Evolutionary conservation across 23 tunicate genomes (phyloP).

Genomic region (Trididemnum miniatum): DNA sequence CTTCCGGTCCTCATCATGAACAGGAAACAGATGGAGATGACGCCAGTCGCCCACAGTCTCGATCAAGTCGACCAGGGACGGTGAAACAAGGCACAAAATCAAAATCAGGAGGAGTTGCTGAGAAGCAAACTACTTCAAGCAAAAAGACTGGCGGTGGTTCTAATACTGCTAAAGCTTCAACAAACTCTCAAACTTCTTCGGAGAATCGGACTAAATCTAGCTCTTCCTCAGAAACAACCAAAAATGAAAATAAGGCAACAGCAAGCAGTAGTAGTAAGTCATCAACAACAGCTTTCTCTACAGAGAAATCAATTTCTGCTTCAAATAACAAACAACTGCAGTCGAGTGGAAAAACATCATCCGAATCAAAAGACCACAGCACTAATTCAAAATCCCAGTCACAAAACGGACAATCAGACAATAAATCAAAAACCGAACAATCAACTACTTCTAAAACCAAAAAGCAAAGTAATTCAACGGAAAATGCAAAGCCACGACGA

Average conservation of each 20-base stretch:
- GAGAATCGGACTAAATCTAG: not conserved
- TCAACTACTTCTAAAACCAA: too few relatives aligned
- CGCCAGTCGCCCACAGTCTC: constrained; percentile 13
- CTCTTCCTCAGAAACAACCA: not conserved
- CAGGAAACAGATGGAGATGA: constrained; percentile 8
- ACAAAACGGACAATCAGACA: not conserved
- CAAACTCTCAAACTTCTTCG: not conserved
- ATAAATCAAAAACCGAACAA: too few relatives aligned
- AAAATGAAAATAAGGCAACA: not conserved
- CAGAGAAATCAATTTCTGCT: not conserved
- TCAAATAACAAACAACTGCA: not conserved
- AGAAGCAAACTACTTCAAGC: not conserved
- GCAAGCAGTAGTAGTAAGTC: not conserved
- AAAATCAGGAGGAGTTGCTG: not conserved
- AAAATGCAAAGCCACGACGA: too few relatives aligned
- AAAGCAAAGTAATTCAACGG: too few relatives aligned
- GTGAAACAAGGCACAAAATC: constrained; percentile 38
- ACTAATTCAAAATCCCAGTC: not conserved
- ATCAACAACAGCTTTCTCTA: not conserved
- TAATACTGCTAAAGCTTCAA: not conserved
- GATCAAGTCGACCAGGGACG: constrained; percentile 29
- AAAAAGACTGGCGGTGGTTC: not conserved
- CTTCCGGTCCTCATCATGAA: constrained; percentile 27
- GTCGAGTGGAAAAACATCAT: not conserved
- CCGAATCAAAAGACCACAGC: not conserved